A percentile compares a stretch with the other conserved stretches of the same genome.
These are phyloP conservation scores for Condylura cristata DNA, from an alignment of 2,113 vertebrate genomes.

Conservation along the genomic window DNA sequence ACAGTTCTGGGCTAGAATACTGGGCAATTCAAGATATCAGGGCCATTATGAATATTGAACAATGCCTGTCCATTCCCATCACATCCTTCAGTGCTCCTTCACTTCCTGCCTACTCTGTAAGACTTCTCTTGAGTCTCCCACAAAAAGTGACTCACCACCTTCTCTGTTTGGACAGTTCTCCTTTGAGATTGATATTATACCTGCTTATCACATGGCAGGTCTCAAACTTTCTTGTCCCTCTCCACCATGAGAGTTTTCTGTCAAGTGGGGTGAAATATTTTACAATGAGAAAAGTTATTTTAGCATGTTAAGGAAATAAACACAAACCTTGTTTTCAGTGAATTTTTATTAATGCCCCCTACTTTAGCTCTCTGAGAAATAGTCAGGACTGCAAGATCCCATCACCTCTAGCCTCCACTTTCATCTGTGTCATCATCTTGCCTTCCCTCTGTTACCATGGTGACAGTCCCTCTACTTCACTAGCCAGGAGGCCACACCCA, in stretches of 20 bases:
- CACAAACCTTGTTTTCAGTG: neutral
- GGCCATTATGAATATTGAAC: neutral
- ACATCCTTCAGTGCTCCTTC: neutral
- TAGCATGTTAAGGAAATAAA: neutral
- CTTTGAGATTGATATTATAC: neutral
- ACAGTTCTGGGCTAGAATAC: too few relatives aligned
- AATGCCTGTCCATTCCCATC: neutral
- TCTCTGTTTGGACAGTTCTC: neutral
- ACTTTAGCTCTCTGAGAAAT: neutral
- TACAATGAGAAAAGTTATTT: neutral
- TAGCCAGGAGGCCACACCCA: neutral
- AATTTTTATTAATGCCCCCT: neutral
- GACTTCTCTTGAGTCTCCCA: neutral
- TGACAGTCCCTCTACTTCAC: neutral
- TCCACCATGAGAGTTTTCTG: neutral
- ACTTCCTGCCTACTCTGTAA: neutral
- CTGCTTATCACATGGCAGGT: neutral
- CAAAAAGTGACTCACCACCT: neutral
- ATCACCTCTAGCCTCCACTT: rapidly evolving
- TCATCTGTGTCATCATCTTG: neutral
- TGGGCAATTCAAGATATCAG: too few relatives aligned
- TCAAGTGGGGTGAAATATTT: neutral
- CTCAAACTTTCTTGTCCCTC: neutral
- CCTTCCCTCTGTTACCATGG: too few relatives aligned
- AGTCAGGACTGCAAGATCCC: neutral